Conservation (phyloP, 35 echinoderm and acorn worm genomes). For the Strongylocentrotus purpuratus region DNA sequence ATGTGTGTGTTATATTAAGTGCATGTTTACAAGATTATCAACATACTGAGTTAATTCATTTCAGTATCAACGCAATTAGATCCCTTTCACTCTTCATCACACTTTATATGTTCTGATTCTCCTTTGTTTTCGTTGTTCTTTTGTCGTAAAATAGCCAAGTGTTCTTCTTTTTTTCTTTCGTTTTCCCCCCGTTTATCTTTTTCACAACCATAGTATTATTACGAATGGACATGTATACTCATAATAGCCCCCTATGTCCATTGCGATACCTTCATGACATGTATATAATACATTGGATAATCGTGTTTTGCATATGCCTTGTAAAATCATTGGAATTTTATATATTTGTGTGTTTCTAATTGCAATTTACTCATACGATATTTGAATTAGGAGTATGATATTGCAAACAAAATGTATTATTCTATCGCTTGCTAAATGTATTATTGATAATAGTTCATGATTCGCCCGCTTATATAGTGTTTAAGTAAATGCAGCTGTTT, state of each 20-base stretch:
- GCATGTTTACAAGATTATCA: background rate
- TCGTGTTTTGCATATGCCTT: too few species aligned
- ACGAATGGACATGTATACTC: too few species aligned
- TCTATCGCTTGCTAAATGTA: background rate
- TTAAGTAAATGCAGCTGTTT: background rate
- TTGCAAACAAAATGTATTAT: background rate
- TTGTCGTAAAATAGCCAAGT: background rate
- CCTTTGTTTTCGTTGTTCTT: background rate
- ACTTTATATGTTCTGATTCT: too few species aligned
- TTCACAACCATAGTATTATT: background rate
- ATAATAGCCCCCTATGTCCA: too few species aligned
- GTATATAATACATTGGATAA: too few species aligned
- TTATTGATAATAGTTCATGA: background rate
- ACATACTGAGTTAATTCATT: background rate
- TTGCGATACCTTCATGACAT: too few species aligned
- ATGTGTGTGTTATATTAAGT: slow-evolving; percentile 8
- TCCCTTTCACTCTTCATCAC: background rate
- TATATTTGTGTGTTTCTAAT: background rate
- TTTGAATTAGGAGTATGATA: background rate
- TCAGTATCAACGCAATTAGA: background rate
- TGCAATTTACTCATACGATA: background rate
- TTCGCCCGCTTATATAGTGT: background rate
- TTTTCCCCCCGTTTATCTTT: background rate
- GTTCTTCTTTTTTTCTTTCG: background rate
- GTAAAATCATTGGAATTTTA: too few species aligned